Percentiles rank a stretch among this genome's conserved stretches.
Evolutionary conservation across 2,888 invertebrate species (phyloP).

Genomic region (Catonia carolina): DNA sequence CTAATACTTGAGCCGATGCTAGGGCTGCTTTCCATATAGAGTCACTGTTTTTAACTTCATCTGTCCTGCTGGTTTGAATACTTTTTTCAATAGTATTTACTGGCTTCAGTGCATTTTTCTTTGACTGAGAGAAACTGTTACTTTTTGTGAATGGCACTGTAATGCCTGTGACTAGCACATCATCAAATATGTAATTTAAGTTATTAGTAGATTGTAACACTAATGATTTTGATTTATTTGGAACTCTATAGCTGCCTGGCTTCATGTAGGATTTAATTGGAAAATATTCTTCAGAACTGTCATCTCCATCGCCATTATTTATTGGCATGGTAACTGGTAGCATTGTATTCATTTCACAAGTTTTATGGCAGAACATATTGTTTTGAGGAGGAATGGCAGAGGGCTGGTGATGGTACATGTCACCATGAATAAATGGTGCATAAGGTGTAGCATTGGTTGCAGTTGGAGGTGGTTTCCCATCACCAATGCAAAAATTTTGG

Average conservation of each 20-base stretch:
- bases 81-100: background rate
- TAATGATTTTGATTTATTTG: conserved; percentile 16
- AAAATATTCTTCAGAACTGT: background rate
- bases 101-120: background rate
- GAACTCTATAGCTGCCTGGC: conserved; percentile 23
- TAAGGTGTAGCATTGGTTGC: no score
- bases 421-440: no score
- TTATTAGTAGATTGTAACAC: background rate
- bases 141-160: background rate
- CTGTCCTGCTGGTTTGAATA: background rate
- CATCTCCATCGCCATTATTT: conserved; percentile 3
- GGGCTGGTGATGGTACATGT: no score
- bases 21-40: conserved; percentile 14
- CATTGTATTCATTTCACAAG: background rate
- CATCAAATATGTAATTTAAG: conserved; percentile 7
- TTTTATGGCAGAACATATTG: no score
- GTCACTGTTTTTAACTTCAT: background rate
- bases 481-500: no score
- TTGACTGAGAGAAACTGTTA: background rate
- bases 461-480: no score
- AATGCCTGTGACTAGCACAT: conserved; percentile 2
- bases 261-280: conserved; percentile 22
- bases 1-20: conserved; percentile 13
- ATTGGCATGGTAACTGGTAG: no score
- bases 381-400: no score